A percentile compares a stretch with the other conserved stretches of the same genome.
These are phyloP conservation scores for Cervus canadensis DNA, from an alignment of 2,113 vertebrate genomes.

Conservation along the genomic window DNA sequence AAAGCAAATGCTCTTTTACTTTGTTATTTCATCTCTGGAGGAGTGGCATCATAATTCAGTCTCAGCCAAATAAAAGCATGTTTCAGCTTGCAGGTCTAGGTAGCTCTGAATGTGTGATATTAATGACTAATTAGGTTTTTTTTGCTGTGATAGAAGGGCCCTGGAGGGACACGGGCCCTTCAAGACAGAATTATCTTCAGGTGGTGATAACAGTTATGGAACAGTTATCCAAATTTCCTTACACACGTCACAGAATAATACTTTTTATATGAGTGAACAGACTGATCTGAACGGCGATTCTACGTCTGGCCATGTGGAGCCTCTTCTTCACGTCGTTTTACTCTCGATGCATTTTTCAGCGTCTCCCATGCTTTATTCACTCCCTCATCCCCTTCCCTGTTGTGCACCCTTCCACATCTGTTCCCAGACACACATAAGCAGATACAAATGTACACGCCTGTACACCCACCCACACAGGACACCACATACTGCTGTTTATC, in stretches of 20 bases:
- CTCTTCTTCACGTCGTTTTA: background rate
- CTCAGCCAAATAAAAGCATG: background rate
- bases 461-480: background rate
- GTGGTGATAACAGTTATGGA: background rate
- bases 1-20: background rate
- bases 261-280: background rate
- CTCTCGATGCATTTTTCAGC: background rate
- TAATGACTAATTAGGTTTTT: background rate
- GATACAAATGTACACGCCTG: background rate
- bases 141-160: background rate
- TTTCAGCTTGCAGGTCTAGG: background rate
- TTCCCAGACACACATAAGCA: background rate
- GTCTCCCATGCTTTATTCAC: background rate
- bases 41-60: background rate
- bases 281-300: background rate
- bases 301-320: background rate
- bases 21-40: background rate
- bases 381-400: background rate
- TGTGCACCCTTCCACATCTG: background rate
- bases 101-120: background rate
- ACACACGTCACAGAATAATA: background rate
- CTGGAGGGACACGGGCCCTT: background rate
- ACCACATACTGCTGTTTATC: background rate
- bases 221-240: background rate
- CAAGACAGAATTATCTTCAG: background rate